These are phyloP conservation scores for Menidia menidia DNA, from an alignment of 2,797 vertebrate genomes.

Conservation along the genomic window DNA sequence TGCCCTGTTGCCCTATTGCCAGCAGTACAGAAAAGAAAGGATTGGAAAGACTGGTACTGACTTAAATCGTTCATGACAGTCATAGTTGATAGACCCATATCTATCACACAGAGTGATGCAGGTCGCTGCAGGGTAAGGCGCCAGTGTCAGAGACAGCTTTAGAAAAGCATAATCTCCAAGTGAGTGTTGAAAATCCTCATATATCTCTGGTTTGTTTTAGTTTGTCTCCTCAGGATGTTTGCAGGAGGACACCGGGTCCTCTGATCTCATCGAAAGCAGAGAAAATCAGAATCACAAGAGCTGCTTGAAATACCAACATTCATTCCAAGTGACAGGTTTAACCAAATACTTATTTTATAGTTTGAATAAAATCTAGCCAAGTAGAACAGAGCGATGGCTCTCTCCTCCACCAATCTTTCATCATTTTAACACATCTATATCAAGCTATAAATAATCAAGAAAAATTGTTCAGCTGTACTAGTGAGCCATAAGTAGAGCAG, in stretches of 20 bases:
- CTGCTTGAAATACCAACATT: not conserved
- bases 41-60: conserved; percentile 25
- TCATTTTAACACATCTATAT: not conserved
- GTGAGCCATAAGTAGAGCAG: not conserved
- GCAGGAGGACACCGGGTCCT: not conserved
- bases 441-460: not conserved
- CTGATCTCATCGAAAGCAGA: not conserved
- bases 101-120: conserved; percentile 19
- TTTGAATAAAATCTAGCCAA: not conserved
- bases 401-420: not conserved
- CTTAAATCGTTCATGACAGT: conserved; percentile 51
- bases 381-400: not conserved
- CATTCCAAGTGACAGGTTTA: not conserved
- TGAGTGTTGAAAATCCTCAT: conserved; percentile 38
- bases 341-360: not conserved
- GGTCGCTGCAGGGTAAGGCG: conserved; percentile 32
- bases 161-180: conserved; percentile 35
- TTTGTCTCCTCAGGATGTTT: conserved; percentile 28
- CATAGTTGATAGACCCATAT: conserved; percentile 5
- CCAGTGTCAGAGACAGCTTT: conserved; percentile 12
- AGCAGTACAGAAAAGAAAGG: too few species aligned
- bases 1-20: too few species aligned
- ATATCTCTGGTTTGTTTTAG: conserved; percentile 17
- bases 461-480: not conserved
- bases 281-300: conserved; percentile 1